Conservation (phyloP, 2,113 vertebrate genomes). For the Actinemys pallida region DNA sequence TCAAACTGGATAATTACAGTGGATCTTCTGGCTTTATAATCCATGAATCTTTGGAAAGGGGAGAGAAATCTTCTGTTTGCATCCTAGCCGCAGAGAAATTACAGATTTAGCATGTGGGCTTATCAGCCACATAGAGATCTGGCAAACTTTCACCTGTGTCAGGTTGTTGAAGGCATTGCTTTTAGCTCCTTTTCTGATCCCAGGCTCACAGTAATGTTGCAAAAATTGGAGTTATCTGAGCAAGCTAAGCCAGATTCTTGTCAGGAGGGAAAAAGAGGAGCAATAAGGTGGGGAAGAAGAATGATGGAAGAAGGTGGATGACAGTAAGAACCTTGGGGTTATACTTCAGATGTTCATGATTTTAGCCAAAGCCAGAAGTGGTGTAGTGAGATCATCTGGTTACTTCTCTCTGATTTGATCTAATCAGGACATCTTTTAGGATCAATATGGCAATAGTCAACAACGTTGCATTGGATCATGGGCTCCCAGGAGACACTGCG, state of each 20-base stretch:
- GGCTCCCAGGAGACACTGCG: background rate
- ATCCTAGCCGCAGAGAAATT: background rate
- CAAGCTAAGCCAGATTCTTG: background rate
- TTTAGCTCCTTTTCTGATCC: background rate
- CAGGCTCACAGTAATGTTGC: background rate
- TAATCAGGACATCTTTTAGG: background rate
- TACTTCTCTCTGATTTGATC: background rate
- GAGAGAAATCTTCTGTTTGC: background rate
- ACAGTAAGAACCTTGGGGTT: background rate
- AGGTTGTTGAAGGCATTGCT: background rate
- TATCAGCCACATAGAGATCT: background rate
- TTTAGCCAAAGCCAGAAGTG: background rate
- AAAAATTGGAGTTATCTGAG: background rate
- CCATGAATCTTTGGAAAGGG: background rate
- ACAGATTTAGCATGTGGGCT: too few relatives aligned
- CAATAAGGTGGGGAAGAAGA: background rate
- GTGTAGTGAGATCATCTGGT: background rate
- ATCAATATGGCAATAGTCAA: background rate
- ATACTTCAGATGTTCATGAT: background rate
- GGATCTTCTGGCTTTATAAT: too few relatives aligned
- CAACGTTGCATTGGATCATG: background rate
- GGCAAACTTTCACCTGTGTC: background rate
- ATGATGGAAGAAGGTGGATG: background rate
- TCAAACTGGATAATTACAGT: background rate
- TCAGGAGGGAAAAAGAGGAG: background rate